Percentiles rank a stretch among this genome's conserved stretches.
Evolutionary conservation across 2,797 vertebrate genomes (phyloP).

Genomic region (Atherinosoma microstoma): DNA sequence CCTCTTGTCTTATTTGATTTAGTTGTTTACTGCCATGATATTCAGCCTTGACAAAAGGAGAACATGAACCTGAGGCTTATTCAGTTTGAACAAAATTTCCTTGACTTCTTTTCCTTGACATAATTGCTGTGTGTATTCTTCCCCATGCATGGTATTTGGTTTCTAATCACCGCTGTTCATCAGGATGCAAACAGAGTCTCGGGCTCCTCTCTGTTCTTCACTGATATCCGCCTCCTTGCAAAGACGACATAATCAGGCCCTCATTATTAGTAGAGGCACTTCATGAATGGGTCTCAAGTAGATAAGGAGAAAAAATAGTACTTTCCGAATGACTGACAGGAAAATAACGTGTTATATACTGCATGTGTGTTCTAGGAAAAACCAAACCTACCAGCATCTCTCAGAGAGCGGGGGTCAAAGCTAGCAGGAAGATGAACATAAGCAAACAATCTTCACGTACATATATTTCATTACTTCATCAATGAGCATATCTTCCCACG

Average conservation of each 20-base stretch:
- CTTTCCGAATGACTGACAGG: conserved; percentile 2
- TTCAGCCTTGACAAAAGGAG: conserved; percentile 35
- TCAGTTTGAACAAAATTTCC: conserved; percentile 55
- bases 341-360: not conserved
- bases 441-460: conserved; percentile 5
- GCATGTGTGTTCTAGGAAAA: not conserved
- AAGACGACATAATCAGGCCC: conserved; percentile 26
- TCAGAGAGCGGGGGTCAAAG: not conserved
- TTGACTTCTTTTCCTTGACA: conserved; percentile 42
- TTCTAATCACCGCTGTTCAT: conserved; percentile 57
- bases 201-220: conserved; percentile 19
- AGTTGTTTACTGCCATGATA: conserved; percentile 34
- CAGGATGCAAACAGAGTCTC: conserved; percentile 48
- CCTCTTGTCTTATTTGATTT: conserved; percentile 22
- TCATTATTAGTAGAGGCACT: conserved; percentile 25
- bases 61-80: conserved; percentile 48
- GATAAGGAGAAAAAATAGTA: conserved; percentile 7
- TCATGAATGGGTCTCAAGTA: conserved; percentile 6
- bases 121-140: conserved; percentile 48
- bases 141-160: conserved; percentile 37
- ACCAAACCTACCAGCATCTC: not conserved
- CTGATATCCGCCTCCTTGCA: conserved; percentile 8
- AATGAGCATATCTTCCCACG: conserved; percentile 3
- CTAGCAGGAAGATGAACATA: not conserved
- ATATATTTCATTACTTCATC: conserved; percentile 27